A percentile compares a stretch with the other conserved stretches of the same genome.
phyloP scores from a whole-genome alignment of 2,888 invertebrate genomes.

The Amphiduros pacificus region DNA sequence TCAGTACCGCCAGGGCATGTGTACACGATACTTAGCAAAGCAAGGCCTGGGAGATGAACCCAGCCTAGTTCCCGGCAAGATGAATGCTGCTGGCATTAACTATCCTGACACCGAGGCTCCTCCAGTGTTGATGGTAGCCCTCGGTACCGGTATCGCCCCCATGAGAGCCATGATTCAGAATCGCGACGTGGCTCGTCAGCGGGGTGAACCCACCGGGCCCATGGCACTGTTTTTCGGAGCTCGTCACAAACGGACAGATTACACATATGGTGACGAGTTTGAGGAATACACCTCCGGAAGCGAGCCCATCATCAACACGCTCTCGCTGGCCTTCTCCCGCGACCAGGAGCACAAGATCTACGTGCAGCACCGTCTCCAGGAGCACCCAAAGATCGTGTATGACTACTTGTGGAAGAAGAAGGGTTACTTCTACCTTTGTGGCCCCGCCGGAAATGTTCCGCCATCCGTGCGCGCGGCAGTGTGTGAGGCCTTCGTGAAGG shows the following conservation, averaged over 20 bases:
- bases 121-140: conserved; percentile 32
- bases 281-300: conserved; percentile 31
- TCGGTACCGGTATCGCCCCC: conserved; percentile 34
- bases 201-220: conserved; percentile 29
- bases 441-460: conserved; percentile 35
- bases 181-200: conserved; percentile 25
- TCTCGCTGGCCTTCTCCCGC: conserved; percentile 27
- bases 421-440: conserved; percentile 36
- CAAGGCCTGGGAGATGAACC: conserved; percentile 18
- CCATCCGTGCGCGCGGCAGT: conserved; percentile 30
- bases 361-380: conserved; percentile 31
- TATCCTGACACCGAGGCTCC: conserved; percentile 28
- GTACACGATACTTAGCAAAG: conserved; percentile 23
- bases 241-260: conserved; percentile 30
- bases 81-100: conserved; percentile 33
- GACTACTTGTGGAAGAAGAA: conserved; percentile 31
- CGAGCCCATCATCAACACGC: conserved; percentile 29
- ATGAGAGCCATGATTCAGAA: conserved; percentile 32
- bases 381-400: conserved; percentile 32
- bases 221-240: conserved; percentile 35
- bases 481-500: conserved; percentile 24
- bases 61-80: conserved; percentile 25
- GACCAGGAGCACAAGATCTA: conserved; percentile 36
- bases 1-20: conserved; percentile 21
- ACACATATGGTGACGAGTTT: conserved; percentile 34